Conservation (phyloP, 2,888 invertebrate species). For the Timema podura region DNA sequence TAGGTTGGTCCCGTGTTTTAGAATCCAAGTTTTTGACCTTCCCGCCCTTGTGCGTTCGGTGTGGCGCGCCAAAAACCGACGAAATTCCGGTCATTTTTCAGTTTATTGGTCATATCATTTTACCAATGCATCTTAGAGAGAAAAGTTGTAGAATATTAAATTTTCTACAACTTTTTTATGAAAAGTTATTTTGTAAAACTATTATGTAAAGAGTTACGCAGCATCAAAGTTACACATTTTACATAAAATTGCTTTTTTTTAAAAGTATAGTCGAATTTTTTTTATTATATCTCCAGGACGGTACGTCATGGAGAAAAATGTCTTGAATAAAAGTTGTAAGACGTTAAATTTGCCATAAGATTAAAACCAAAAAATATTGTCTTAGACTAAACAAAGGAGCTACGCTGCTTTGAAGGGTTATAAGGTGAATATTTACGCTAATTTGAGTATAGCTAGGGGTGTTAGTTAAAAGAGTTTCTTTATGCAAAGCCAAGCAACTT, state of each 20-base stretch:
- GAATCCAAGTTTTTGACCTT: too few relatives aligned
- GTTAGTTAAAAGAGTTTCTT: not conserved
- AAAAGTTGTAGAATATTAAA: not conserved
- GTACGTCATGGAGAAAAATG: too few relatives aligned
- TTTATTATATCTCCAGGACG: not conserved
- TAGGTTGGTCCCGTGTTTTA: too few relatives aligned
- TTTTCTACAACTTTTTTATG: not conserved
- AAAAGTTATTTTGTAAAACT: not conserved
- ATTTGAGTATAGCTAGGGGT: too few relatives aligned
- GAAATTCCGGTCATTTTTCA: not conserved
- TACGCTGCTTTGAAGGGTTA: too few relatives aligned
- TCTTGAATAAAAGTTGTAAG: too few relatives aligned
- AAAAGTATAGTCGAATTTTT: not conserved
- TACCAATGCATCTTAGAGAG: not conserved
- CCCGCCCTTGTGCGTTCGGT: too few relatives aligned
- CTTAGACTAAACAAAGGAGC: too few relatives aligned
- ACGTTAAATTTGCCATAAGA: too few relatives aligned
- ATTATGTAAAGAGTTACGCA: not conserved
- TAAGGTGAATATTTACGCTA: too few relatives aligned
- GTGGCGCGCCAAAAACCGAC: not conserved
- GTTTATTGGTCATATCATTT: not conserved
- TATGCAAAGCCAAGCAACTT: not conserved
- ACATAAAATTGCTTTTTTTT: not conserved
- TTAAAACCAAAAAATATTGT: too few relatives aligned
- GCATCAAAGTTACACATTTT: not conserved